phyloP scores from a whole-genome alignment of 2,797 vertebrate genomes.

The Pempheris klunzingeri region DNA sequence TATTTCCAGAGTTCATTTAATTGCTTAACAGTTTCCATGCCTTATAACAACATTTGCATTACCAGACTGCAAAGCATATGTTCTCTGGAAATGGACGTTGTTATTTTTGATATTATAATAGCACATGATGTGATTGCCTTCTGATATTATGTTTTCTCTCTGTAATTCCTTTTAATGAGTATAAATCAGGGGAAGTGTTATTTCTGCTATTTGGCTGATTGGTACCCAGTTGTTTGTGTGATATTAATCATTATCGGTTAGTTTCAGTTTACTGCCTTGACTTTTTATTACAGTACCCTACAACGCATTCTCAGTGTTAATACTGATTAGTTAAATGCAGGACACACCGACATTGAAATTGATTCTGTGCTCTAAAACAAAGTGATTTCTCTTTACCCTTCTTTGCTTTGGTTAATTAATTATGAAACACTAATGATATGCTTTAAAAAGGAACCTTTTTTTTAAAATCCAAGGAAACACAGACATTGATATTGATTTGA shows the following conservation, averaged over 20 bases:
- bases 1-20: conserved; percentile 41
- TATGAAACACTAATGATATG: conserved; percentile 41
- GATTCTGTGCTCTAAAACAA: conserved; percentile 54
- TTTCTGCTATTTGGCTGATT: conserved; percentile 62
- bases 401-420: conserved; percentile 53
- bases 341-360: conserved; percentile 42
- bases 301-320: conserved; percentile 51
- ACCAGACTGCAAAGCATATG: conserved; percentile 35
- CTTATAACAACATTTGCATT: conserved; percentile 43
- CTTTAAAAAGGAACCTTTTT: conserved; percentile 26
- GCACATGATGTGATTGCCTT: conserved; percentile 42
- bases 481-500: conserved; percentile 20
- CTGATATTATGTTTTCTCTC: conserved; percentile 54
- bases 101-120: conserved; percentile 56
- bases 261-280: conserved; percentile 39
- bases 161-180: conserved; percentile 60
- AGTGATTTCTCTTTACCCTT: conserved; percentile 32
- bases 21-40: conserved; percentile 49
- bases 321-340: conserved; percentile 60
- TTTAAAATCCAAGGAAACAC: conserved; percentile 25
- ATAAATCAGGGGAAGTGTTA: conserved; percentile 59
- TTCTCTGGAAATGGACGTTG: conserved; percentile 54
- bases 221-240: conserved; percentile 55
- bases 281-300: conserved; percentile 56
- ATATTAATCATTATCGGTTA: conserved; percentile 60